These are phyloP conservation scores for Epicampocera succincta DNA, from an alignment of 2,888 invertebrate genomes.

Conservation along the genomic window DNA sequence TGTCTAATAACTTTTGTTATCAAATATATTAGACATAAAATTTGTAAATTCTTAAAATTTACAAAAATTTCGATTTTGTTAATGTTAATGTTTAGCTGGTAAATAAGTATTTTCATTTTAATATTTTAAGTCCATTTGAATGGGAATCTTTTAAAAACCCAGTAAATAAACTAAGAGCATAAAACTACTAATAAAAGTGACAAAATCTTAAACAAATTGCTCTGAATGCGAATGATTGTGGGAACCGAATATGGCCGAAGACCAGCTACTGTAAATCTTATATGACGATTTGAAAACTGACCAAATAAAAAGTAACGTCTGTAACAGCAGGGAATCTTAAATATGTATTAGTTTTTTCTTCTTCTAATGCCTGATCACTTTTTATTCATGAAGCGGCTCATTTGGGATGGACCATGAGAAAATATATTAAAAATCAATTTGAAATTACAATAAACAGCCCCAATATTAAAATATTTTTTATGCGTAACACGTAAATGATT, in stretches of 20 bases:
- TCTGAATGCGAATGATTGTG: constrained; percentile 65
- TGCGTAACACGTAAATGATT: too few relatives aligned
- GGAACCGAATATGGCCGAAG: constrained; percentile 41
- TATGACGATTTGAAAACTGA: not conserved
- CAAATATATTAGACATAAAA: too few relatives aligned
- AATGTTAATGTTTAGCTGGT: not conserved
- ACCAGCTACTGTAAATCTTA: constrained; percentile 3
- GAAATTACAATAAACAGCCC: too few relatives aligned
- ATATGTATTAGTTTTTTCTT: too few relatives aligned
- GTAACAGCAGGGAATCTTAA: constrained; percentile 16
- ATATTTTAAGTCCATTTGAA: constrained; percentile 55
- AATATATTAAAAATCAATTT: too few relatives aligned
- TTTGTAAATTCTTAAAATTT: not conserved
- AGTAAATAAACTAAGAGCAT: constrained; percentile 30
- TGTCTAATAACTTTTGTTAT: too few relatives aligned
- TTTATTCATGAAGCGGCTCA: too few relatives aligned
- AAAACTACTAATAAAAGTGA: constrained; percentile 17
- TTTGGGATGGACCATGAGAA: too few relatives aligned
- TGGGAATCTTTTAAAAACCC: not conserved
- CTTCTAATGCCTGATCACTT: too few relatives aligned
- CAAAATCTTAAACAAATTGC: constrained; percentile 43
- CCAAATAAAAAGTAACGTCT: not conserved
- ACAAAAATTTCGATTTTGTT: not conserved
- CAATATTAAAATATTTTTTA: too few relatives aligned
- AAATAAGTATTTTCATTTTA: not conserved